Base-by-base conservation (phyloP, 2,888 invertebrate genomes). In the Platycnemis pennipes region DNA sequence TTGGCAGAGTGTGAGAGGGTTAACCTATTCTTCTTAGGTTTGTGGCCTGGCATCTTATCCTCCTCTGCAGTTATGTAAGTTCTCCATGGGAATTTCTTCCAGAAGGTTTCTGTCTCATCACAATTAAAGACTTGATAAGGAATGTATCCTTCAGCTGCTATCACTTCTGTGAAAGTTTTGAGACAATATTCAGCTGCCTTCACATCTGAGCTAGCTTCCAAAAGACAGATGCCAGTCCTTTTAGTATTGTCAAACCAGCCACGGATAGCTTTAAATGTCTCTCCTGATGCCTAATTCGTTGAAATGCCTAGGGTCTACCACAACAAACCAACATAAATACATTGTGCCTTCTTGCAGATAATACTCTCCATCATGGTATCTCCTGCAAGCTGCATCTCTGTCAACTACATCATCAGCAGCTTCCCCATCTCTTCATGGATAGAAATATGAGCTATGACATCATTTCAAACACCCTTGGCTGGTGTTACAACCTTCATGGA, bases 371-470 rank as follows among this genome's bases (percentile, higher is more conserved):
- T n/a, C 85, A 22, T 31, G 7, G 85, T 85, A 22, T 85, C 85
- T 85, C 85, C 85, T 85, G 85, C 85, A 85, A n/a, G 42, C 37
- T n/a, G n/a, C n/a, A n/a, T 85, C 85, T 85, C 85, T 85, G 16
- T 85, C 85, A 85, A 22, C 85, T 31, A 85, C 85, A 85, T 4
- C 37, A 85, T 11, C 37, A 85, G 37, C 16, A 37, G 7, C 85
- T 85, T 85, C 56, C 22, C 56, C 56, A 56, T 56, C 19, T 85
- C 85, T 42, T 31, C 85, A 42, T 85, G 85, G n/a, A n/a, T n/a
- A n/a, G n/a, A n/a, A n/a, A n/a, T n/a, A n/a, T n/a, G n/a, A n/a
- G n/a, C n/a, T n/a, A n/a, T n/a, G n/a, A n/a, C n/a, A n/a, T n/a
- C n/a, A n/a, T n/a, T n/a, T n/a, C n/a, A n/a, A n/a, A n/a, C n/a